Evolutionary conservation across 2,797 vertebrate species (phyloP).

Genomic region (Nannoperca obscura): DNA sequence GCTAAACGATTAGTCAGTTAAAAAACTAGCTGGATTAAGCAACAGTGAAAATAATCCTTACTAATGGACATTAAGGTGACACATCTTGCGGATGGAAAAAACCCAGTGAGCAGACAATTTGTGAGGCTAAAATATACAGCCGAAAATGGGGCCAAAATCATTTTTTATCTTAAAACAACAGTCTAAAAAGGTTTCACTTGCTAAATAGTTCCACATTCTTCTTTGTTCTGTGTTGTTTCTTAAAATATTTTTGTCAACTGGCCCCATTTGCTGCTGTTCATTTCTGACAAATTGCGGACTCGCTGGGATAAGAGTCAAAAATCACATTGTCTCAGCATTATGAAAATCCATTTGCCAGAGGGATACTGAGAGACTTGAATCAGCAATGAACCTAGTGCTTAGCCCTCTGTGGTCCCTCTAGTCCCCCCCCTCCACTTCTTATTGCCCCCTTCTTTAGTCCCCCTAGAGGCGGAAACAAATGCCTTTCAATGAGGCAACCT

Average conservation of each 20-base stretch:
- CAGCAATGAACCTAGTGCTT: slow-evolving; percentile 77
- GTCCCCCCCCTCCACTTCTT: slow-evolving; percentile 32
- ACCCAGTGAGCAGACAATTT: neutral
- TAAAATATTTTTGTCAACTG: slow-evolving; percentile 29
- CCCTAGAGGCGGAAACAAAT: slow-evolving; percentile 70
- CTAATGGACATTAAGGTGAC: neutral
- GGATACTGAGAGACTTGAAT: slow-evolving; percentile 78
- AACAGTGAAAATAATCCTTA: slow-evolving; percentile 6
- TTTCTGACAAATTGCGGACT: slow-evolving; percentile 50
- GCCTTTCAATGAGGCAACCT: slow-evolving; percentile 73
- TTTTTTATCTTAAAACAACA: neutral
- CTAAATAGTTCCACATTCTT: neutral
- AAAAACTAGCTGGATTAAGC: slow-evolving; percentile 1
- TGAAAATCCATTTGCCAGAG: slow-evolving; percentile 81
- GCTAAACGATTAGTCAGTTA: neutral
- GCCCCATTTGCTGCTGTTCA: slow-evolving; percentile 26
- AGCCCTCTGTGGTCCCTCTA: slow-evolving; percentile 65
- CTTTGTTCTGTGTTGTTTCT: neutral
- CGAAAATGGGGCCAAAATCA: no score
- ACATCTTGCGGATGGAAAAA: neutral
- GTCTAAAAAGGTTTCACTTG: neutral
- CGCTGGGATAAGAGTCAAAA: slow-evolving; percentile 51
- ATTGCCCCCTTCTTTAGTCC: slow-evolving; percentile 51
- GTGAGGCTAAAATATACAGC: neutral
- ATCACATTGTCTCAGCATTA: slow-evolving; percentile 80